Evolutionary conservation across 2,113 vertebrate genomes (phyloP), one percentile per base, ranked within the genome.

Genomic region (Bos indicus): DNA sequence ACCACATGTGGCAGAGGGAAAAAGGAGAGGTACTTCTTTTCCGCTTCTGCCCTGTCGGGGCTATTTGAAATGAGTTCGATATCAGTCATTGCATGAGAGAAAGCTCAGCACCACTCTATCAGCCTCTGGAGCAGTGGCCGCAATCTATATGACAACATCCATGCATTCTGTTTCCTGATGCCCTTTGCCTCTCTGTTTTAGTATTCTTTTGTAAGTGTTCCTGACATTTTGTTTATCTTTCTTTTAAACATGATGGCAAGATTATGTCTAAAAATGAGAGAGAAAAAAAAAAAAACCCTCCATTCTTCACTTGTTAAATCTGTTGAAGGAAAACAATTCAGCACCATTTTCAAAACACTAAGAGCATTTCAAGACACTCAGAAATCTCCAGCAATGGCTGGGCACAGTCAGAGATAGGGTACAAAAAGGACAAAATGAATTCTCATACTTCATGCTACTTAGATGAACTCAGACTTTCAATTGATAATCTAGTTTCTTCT

Each of bases 211-310:
- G 17, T 90, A 96, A 97, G 94, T 81, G 93, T 81, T 89, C 83
- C 86, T 95, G 96, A 97, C 96, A 88, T 91, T 94, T 74, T 97
- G 92, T 97, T 97, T 98, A 93, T 91, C 94, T 87, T 86, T 89
- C 97, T 96, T 89, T 81, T 89, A 96, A 97, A 95, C 91, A 91
- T 62, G 40, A 77, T 97, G 96, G 95, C 96, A 93, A 97, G 83
- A 95, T 97, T 96, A 56, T 77, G 78, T 90, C 97, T 97, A 57
- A 92, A 97, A 93, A 93, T 46, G n/a, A 96, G 56, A 2, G 40
- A 0, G 3, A 26, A 5, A 26, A 62, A 3, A 23, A 10, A n/a
- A 56, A n/a, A 1, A 1, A 40, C 4, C 25, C 13, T 80, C 57
- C 57, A 77, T 67, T 67, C 97, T 95, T 95, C 88, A 93, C 51